phyloP scores from a whole-genome alignment of 2,113 vertebrate species.

The Cryptotis parvus region DNA sequence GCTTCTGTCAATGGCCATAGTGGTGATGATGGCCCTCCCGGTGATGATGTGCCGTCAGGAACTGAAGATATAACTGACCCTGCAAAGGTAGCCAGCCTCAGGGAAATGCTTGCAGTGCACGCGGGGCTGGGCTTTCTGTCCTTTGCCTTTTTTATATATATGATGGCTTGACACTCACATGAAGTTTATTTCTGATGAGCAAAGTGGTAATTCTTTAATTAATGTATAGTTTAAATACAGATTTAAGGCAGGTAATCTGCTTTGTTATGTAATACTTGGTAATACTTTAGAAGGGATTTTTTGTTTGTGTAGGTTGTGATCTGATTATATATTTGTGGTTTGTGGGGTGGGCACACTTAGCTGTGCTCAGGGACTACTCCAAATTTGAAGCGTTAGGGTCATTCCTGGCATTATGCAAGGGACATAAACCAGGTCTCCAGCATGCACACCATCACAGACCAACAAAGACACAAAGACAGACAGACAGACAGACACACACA shows the following conservation, averaged over 20 bases:
- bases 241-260: not conserved
- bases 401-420: no score
- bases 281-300: slow-evolving; percentile 30
- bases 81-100: slow-evolving; percentile 90
- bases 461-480: no score
- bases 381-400: no score
- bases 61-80: slow-evolving; percentile 96
- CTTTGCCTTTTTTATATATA: not conserved
- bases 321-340: not conserved
- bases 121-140: not conserved
- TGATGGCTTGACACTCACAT: not conserved
- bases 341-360: no score
- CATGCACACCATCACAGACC: no score
- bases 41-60: slow-evolving; percentile 94
- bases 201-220: not conserved
- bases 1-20: slow-evolving; percentile 91
- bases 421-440: no score
- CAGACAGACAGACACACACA: no score
- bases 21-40: slow-evolving; percentile 87
- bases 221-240: not conserved
- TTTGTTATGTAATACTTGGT: not conserved
- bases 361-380: no score
- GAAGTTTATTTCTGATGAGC: slow-evolving; percentile 40
- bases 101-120: not conserved
- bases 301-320: slow-evolving; percentile 24